A percentile compares a stretch with the other conserved stretches of the same genome.
phyloP scores from a whole-genome alignment of 1,140 invertebrate species.

The Drosophila paulistorum region DNA sequence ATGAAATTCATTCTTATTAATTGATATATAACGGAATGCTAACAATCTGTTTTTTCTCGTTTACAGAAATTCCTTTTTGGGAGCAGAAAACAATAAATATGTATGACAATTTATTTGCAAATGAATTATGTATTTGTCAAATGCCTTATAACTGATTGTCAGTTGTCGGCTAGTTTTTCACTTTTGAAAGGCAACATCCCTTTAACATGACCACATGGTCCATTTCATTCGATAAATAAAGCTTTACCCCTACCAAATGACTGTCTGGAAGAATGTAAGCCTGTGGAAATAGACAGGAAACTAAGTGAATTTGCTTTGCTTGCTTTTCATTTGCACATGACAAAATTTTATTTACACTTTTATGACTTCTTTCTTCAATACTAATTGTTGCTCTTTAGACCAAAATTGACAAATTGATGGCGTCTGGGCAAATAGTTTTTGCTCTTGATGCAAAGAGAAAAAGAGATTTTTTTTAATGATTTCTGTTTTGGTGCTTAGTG shows the following conservation, averaged over 20 bases:
- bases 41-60: neutral
- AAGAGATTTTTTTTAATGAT: too few relatives aligned
- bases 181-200: slow-evolving; percentile 50
- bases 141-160: slow-evolving; percentile 51
- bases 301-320: slow-evolving; percentile 29
- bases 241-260: slow-evolving; percentile 17
- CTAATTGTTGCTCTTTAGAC: slow-evolving; percentile 46
- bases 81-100: too few relatives aligned
- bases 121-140: slow-evolving; percentile 67
- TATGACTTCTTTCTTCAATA: slow-evolving; percentile 77
- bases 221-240: slow-evolving; percentile 59
- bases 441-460: too few relatives aligned
- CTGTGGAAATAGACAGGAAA: neutral
- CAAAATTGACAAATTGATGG: too few relatives aligned
- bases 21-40: slow-evolving; percentile 28
- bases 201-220: slow-evolving; percentile 13
- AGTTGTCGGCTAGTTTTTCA: slow-evolving; percentile 47
- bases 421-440: too few relatives aligned
- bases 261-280: neutral
- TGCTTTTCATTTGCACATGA: slow-evolving; percentile 64
- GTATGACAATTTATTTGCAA: slow-evolving; percentile 41
- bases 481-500: too few relatives aligned
- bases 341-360: slow-evolving; percentile 73
- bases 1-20: slow-evolving; percentile 48
- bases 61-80: neutral